Evolutionary conservation across 2,797 vertebrate species (phyloP), one percentile per base, ranked within the genome.

Genomic region (Odontamblyopus lacepedii): DNA sequence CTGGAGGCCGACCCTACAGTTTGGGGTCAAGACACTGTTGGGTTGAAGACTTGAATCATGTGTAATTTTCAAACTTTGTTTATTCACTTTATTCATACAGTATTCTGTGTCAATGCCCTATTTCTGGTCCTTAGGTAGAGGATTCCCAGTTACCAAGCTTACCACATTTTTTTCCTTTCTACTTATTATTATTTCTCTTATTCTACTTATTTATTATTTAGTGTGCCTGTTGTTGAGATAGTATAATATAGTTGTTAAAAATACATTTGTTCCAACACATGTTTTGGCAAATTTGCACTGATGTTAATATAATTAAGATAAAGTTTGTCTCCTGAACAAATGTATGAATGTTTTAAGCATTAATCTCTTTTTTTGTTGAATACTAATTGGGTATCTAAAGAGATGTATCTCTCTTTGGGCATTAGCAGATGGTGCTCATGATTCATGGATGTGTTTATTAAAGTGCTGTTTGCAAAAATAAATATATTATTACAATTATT

Each of bases 21-120:
- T 75, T 74, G 80, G 74, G 79, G 78, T 88, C 75, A 77, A 75
- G 55, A 66, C 61, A 69, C 32, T 63, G 38, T 57, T 26, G 69
- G 57, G 29, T 23, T 27, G 68, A 41, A 44, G 41, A n/a, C 50
- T 23, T 15, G 59, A 56, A 75, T 81, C 68, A 26, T 60, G 69
- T 73, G 73, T 55, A 70, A 53, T 88, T 63, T 59, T 8, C 68
- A 67, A 61, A 76, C 7, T n/a, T 75, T 60, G 74, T 75, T 48
- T 38, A n/a, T 32, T n/a, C 16, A 63, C 44, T 16, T 48, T 13
- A 48, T 48, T 48, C 44, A 48, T 15, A 48, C 13, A 15, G 3
- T 48, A 48, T 48, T 15, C 44, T 48, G 44, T 15, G 41, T 16
- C 44, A 48, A 3, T 48, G 13, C 44, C 4, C 44, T 13, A 15